Conservation (phyloP, 2,888 invertebrate genomes). For the Heliconius sara region DNA sequence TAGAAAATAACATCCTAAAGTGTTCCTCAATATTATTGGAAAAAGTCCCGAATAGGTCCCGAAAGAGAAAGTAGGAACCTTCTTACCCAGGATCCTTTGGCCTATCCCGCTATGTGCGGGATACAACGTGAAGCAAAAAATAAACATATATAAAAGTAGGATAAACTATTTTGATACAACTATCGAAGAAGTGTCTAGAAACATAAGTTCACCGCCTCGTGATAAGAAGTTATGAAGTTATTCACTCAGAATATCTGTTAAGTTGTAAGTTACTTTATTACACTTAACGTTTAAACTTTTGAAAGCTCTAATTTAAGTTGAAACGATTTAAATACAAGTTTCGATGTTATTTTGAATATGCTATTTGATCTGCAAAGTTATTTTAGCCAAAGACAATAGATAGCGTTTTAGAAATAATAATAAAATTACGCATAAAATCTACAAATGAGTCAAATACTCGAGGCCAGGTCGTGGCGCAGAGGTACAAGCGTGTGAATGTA, state of each 20-base stretch:
- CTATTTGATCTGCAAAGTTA: neutral
- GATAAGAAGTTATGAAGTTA: constrained; percentile 20
- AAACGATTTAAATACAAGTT: constrained; percentile 7
- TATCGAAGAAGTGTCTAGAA: constrained; percentile 10
- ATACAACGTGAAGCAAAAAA: too few relatives aligned
- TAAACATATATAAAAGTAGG: too few relatives aligned
- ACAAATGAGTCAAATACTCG: neutral
- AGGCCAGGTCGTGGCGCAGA: neutral
- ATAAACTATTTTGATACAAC: neutral
- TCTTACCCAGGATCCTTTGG: too few relatives aligned
- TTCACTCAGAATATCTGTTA: constrained; percentile 16
- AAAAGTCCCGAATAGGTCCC: too few relatives aligned
- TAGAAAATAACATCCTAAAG: neutral
- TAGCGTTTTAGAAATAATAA: neutral
- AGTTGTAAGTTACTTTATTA: constrained; percentile 14
- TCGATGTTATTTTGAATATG: constrained; percentile 2
- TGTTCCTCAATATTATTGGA: too few relatives aligned
- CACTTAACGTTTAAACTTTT: neutral
- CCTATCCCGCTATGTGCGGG: too few relatives aligned
- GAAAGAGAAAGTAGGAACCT: too few relatives aligned
- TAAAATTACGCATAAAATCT: neutral
- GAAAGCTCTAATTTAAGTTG: constrained; percentile 5
- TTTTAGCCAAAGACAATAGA: neutral
- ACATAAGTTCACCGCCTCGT: neutral
- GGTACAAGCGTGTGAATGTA: neutral